These are phyloP conservation scores for Prionace glauca DNA, from an alignment of 2,797 vertebrate species.

Conservation along the genomic window DNA sequence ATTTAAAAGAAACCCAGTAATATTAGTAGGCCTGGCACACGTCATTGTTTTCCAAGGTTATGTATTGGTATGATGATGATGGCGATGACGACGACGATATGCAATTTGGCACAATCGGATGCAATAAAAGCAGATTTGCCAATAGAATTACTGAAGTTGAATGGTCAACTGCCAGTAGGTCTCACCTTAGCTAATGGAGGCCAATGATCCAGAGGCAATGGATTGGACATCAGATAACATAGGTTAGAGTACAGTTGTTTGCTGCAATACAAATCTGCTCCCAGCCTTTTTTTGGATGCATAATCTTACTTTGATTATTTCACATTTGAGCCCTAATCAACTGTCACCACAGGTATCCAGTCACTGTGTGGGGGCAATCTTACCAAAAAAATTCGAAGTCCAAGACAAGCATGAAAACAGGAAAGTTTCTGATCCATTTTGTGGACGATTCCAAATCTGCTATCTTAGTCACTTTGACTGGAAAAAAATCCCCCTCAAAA, in stretches of 20 bases:
- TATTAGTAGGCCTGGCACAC: not conserved
- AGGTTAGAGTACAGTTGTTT: not conserved
- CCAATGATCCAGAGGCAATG: not conserved
- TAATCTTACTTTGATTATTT: not conserved
- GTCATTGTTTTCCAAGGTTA: not conserved
- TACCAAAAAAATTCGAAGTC: no score
- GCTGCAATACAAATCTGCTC: not conserved
- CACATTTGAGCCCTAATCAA: not conserved
- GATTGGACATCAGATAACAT: not conserved
- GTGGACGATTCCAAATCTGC: no score
- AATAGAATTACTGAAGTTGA: not conserved
- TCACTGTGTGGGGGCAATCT: not conserved
- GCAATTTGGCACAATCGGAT: not conserved
- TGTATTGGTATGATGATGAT: not conserved
- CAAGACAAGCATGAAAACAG: no score
- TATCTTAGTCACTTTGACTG: no score
- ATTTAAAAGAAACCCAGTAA: not conserved
- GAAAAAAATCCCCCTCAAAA: no score
- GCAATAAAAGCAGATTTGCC: not conserved
- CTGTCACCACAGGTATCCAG: not conserved
- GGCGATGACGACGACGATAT: not conserved
- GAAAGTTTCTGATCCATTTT: no score
- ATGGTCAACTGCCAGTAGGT: not conserved
- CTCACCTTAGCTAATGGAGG: not conserved
- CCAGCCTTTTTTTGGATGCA: not conserved